phyloP scores from a whole-genome alignment of 2,113 vertebrate genomes.

The Neotoma lepida region DNA sequence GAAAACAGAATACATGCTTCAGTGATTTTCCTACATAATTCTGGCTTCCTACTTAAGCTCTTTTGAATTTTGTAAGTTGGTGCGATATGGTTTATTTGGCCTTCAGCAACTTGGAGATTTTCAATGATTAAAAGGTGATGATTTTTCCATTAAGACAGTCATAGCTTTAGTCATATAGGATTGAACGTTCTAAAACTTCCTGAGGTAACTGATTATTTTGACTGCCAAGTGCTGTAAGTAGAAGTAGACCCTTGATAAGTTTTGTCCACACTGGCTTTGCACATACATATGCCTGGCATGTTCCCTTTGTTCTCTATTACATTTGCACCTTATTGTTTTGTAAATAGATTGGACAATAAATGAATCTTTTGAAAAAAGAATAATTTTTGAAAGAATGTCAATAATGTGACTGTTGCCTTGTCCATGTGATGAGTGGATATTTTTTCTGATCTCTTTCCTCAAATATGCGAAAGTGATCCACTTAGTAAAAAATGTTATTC shows the following conservation, averaged over 20 bases:
- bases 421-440: background rate
- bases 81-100: background rate
- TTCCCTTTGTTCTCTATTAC: background rate
- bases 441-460: slow-evolving; percentile 40
- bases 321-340: slow-evolving; percentile 50
- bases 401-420: background rate
- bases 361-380: background rate
- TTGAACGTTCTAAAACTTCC: slow-evolving; percentile 19
- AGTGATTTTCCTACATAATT: slow-evolving; percentile 53
- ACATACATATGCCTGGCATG: slow-evolving; percentile 37
- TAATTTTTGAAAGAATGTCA: background rate
- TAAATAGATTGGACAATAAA: background rate
- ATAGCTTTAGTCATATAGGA: slow-evolving; percentile 21
- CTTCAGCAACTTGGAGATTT: slow-evolving; percentile 39
- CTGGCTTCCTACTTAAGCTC: slow-evolving; percentile 11
- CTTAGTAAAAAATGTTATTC: slow-evolving; percentile 39
- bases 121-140: background rate
- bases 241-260: slow-evolving; percentile 27
- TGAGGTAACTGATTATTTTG: background rate
- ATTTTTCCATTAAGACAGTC: slow-evolving; percentile 16
- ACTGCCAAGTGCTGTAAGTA: background rate
- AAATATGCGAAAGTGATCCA: slow-evolving; percentile 19
- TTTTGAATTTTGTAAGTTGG: slow-evolving; percentile 20
- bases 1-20: background rate
- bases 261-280: background rate